phyloP scores from a whole-genome alignment of 2,888 invertebrate genomes.

The Drosophila neonasuta region DNA sequence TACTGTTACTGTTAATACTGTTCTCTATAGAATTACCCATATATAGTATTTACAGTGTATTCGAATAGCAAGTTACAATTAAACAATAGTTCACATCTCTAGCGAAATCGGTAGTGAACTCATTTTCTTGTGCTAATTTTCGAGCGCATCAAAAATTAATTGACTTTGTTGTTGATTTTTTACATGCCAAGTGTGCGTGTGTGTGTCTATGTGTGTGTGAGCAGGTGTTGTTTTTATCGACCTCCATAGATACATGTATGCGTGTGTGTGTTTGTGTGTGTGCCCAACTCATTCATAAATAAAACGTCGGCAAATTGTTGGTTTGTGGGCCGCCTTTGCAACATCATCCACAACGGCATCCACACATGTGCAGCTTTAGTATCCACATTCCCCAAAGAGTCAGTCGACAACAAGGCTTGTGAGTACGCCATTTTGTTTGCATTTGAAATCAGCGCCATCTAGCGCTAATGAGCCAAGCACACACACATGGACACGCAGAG shows the following conservation, averaged over 20 bases:
- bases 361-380: conserved; percentile 24
- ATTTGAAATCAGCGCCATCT: conserved; percentile 64
- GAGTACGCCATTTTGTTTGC: conserved; percentile 60
- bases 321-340: conserved; percentile 7
- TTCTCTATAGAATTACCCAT: too few relatives aligned
- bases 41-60: neutral
- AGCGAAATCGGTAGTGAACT: conserved; percentile 32
- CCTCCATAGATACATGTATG: conserved; percentile 26
- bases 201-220: conserved; percentile 17
- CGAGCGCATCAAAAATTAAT: conserved; percentile 51
- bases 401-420: conserved; percentile 25
- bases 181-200: conserved; percentile 11
- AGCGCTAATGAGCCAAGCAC: conserved; percentile 55
- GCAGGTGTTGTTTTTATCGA: conserved; percentile 46
- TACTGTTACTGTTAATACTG: too few relatives aligned
- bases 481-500: neutral
- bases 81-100: conserved; percentile 25
- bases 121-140: conserved; percentile 50
- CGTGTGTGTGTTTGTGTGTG: conserved; percentile 12
- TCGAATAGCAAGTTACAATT: conserved; percentile 4
- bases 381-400: conserved; percentile 18
- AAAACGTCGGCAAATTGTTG: conserved; percentile 29
- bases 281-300: conserved; percentile 67
- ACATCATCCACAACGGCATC: conserved; percentile 37
- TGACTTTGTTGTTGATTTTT: conserved; percentile 24